Evolutionary conservation across 2,888 invertebrate species (phyloP).

Genomic region (Tipula confusa): DNA sequence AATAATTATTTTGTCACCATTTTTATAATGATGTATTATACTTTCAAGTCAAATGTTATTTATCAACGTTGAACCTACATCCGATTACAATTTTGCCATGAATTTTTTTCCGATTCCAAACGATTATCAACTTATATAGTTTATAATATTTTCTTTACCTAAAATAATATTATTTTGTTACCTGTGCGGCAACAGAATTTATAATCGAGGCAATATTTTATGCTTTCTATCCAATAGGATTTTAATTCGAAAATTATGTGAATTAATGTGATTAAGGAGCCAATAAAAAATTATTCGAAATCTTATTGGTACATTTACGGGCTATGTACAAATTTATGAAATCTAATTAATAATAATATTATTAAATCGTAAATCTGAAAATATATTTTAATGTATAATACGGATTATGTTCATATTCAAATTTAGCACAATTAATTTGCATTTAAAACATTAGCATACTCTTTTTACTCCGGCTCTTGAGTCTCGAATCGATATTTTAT

Average conservation of each 20-base stretch:
- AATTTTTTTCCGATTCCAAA: neutral
- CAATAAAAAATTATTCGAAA: too few species aligned
- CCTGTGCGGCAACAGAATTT: neutral
- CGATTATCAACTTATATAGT: neutral
- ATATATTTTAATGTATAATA: neutral
- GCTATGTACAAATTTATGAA: too few species aligned
- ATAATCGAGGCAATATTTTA: neutral
- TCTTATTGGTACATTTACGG: too few species aligned
- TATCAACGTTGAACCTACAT: neutral
- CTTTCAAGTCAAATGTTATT: neutral
- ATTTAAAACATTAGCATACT: neutral
- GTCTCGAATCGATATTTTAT: neutral
- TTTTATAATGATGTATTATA: too few species aligned
- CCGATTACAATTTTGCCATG: neutral
- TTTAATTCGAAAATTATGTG: too few species aligned
- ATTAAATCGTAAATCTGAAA: neutral
- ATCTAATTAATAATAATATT: neutral
- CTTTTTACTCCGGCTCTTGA: neutral
- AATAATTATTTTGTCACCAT: too few species aligned
- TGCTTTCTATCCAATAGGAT: too few species aligned
- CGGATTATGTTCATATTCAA: neutral
- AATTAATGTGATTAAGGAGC: neutral
- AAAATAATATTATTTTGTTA: neutral
- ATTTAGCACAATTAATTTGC: neutral
- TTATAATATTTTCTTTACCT: neutral